Evolutionary conservation across 2,113 vertebrate species (phyloP), one percentile per base, ranked within the genome.

Genomic region (Sula dactylatra): DNA sequence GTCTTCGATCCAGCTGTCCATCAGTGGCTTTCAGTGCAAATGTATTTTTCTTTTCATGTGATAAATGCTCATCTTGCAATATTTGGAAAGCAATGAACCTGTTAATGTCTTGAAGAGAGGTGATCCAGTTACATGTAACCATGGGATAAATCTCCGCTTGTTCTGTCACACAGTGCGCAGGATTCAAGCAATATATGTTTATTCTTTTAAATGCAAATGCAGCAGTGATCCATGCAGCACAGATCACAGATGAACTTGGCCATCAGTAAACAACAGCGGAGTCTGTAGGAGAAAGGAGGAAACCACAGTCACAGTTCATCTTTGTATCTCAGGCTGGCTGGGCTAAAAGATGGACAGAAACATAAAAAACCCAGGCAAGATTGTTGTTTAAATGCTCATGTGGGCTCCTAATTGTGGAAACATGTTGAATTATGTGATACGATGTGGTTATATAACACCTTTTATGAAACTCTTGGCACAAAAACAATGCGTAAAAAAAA

Each of bases 401-500:
- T 24, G 82, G 91, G 76, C 86, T 93, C 78, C 82, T 85, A 26
- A 82, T 40, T 70, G 85, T 86, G 94, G 96, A 96, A 93, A 21
- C 73, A 62, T 21, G 44, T 66, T 61, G 90, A 61, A 61, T 44
- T 50, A 56, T 21, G 82, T 17, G 96, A 56, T 67, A 85, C 5
- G 47, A 47, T 2, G 45, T 2, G 25, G 72, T 88, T 77, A 20
- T 36, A 29, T 55, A 94, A 87, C 74, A 88, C 93, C 89, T 96
- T 47, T 38, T 36, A 84, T 88, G 92, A 64, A 93, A 74, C 54
- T 77, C 88, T 69, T 97, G 83, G 83, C 90, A 79, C 4, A 4
- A 88, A 80, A 95, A 73, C 22, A 34, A 61, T 13, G 64, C 82
- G 11, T 91, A 82, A 91, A 97, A 97, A 89, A 65, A 95, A 90